phyloP scores from a whole-genome alignment of 2,797 vertebrate species.

The Alosa sapidissima region DNA sequence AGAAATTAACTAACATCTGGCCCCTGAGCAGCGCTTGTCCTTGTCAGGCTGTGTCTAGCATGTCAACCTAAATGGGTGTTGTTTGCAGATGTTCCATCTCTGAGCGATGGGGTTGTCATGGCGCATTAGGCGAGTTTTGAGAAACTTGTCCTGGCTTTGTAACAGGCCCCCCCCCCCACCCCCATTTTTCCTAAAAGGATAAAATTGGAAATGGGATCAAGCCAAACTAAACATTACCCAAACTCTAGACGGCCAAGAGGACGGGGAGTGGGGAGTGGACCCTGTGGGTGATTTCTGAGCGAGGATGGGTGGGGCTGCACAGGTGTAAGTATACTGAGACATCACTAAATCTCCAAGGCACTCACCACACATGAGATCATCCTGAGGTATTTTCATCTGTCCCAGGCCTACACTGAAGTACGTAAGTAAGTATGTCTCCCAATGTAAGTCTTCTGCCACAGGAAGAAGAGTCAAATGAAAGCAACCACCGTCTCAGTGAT shows the following conservation, averaged over 20 bases:
- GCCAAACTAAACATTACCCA: not conserved
- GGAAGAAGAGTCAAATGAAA: not conserved
- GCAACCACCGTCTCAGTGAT: not conserved
- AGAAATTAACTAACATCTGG: slow-evolving; percentile 8
- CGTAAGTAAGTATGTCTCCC: not conserved
- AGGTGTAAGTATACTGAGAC: not conserved
- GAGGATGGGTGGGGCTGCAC: not conserved
- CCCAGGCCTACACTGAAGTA: too few species aligned
- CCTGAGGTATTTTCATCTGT: too few species aligned
- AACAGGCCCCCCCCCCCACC: not conserved
- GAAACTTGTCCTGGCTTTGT: not conserved
- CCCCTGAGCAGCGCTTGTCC: not conserved
- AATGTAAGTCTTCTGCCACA: not conserved
- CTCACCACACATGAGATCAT: too few species aligned
- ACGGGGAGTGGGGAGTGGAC: not conserved
- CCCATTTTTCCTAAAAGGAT: not conserved
- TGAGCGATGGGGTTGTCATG: not conserved
- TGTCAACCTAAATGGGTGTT: not conserved
- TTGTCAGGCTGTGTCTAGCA: not conserved
- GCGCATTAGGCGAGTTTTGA: not conserved
- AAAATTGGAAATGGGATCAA: not conserved
- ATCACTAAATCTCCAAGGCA: not conserved
- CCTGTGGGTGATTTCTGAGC: not conserved
- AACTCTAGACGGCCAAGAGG: not conserved
- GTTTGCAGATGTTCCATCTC: not conserved